Base-by-base conservation (phyloP, 2,797 vertebrate genomes). In the Etheostoma nigrum region DNA sequence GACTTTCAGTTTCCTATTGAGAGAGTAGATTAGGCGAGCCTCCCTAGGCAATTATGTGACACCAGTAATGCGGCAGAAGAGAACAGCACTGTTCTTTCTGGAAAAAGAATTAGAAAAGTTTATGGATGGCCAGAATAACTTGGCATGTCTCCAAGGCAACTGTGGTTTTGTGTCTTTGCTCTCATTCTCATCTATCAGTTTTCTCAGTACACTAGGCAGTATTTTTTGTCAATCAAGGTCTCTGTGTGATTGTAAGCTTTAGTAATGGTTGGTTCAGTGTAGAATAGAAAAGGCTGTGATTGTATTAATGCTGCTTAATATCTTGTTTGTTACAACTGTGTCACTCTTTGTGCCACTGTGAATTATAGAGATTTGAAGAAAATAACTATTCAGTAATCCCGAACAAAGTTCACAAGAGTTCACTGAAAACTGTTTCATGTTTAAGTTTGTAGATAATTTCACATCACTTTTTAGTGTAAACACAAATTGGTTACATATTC, bases 101-200 rank as follows among this genome's bases (percentile, higher is more conserved):
- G 13, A 79, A 59, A 44, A n/a, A 72, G 47, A 27, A 85, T 87
- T 79, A 87, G 78, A 83, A 86, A 89, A 87, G 84, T 91, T 89
- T 76, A 82, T 53, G 10, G 54, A 47, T 60, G 54, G 70, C 86
- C 74, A 65, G n/a, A 48, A 82, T 77, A 81, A 65, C 86, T 55
- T 88, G 81, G 84, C 80, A 67, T 8, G 53, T 71, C 52, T 88
- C 92, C 92, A 87, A 82, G 91, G 90, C 88, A 91, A 93, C 91
- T 77, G 76, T 76, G 23, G 70, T 82, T 87, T 86, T 77, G 74
- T 83, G 68, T 87, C 51, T 79, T 81, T 84, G 68, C 73, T 81
- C 74, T 86, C 60, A 65, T 82, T 81, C 78, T 79, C 58, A 67
- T 83, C 79, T 61, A 59, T 87, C 65, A 76, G 62, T 77, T 87